These are phyloP conservation scores for Musca domestica DNA, from an alignment of 1,140 invertebrate genomes.

Conservation along the genomic window DNA sequence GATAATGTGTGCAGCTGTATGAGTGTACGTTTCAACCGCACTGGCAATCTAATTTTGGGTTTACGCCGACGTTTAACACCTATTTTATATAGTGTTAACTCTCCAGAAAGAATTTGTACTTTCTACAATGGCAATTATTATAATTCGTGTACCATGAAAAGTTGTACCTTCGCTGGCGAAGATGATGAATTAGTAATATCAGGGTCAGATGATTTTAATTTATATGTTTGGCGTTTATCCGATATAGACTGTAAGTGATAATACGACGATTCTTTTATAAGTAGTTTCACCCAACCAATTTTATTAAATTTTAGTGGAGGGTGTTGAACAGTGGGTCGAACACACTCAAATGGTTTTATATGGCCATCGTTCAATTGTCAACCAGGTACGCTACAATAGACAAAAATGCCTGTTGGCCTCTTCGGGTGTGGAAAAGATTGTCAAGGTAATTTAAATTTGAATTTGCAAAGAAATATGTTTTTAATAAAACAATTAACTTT, in stretches of 20 bases:
- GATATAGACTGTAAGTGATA: constrained; percentile 58
- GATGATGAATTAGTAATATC: constrained; percentile 86
- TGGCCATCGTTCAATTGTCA: constrained; percentile 93
- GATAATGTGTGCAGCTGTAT: constrained; percentile 77
- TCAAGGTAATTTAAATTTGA: constrained; percentile 64
- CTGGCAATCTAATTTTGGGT: constrained; percentile 76
- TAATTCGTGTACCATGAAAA: constrained; percentile 97
- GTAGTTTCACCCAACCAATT: background rate
- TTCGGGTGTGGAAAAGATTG: constrained; percentile 93
- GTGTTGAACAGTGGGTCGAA: constrained; percentile 59
- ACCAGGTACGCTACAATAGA: constrained; percentile 90
- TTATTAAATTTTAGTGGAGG: constrained; percentile 46
- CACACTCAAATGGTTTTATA: constrained; percentile 78
- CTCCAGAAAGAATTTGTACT: constrained; percentile 69
- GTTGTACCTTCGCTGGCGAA: constrained; percentile 89
- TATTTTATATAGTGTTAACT: constrained; percentile 73
- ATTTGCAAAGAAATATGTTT: background rate
- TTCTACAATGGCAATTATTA: constrained; percentile 92
- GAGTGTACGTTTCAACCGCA: constrained; percentile 85
- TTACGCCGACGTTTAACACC: constrained; percentile 79
- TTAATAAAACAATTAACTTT: background rate
- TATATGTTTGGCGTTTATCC: constrained; percentile 89
- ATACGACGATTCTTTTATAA: background rate
- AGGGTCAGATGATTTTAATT: constrained; percentile 91
- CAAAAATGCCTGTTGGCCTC: constrained; percentile 83